phyloP scores from a whole-genome alignment of 2,797 vertebrate genomes.

The Nannoperca obscura region DNA sequence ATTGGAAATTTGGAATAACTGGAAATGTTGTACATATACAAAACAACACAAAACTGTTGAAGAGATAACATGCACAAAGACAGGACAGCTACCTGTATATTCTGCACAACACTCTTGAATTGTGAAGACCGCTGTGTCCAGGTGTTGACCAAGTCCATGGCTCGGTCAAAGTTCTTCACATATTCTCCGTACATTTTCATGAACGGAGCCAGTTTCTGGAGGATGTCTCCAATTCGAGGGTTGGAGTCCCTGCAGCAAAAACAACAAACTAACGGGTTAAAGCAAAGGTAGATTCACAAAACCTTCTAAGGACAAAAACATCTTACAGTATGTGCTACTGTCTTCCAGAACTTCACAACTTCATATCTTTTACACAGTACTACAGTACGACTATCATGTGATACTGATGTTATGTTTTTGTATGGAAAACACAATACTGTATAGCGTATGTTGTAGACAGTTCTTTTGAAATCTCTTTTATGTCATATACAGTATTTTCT shows the following conservation, averaged over 20 bases:
- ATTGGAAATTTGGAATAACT: neutral
- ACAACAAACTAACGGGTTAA: neutral
- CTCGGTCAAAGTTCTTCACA: slow-evolving; percentile 97
- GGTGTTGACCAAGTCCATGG: slow-evolving; percentile 94
- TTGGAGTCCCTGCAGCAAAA: slow-evolving; percentile 87
- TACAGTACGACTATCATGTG: neutral
- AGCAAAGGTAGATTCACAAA: neutral
- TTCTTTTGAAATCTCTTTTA: neutral
- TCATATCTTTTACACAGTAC: neutral
- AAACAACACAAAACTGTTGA: too few relatives aligned
- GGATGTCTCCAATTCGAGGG: slow-evolving; percentile 96
- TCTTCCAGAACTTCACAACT: neutral
- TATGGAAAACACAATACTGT: neutral
- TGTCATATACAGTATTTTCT: too few relatives aligned
- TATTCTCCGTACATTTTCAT: slow-evolving; percentile 99
- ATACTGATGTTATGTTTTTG: too few relatives aligned
- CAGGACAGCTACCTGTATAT: slow-evolving; percentile 89
- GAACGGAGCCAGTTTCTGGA: slow-evolving; percentile 97
- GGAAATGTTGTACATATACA: neutral
- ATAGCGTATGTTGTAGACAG: neutral
- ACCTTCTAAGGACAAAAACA: neutral
- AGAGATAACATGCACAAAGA: neutral
- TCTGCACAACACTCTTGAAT: slow-evolving; percentile 93
- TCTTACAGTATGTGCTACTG: neutral
- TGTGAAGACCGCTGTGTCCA: slow-evolving; percentile 92